These are phyloP conservation scores for Crotalus horridus DNA, from an alignment of 2,113 vertebrate species.

Conservation along the genomic window DNA sequence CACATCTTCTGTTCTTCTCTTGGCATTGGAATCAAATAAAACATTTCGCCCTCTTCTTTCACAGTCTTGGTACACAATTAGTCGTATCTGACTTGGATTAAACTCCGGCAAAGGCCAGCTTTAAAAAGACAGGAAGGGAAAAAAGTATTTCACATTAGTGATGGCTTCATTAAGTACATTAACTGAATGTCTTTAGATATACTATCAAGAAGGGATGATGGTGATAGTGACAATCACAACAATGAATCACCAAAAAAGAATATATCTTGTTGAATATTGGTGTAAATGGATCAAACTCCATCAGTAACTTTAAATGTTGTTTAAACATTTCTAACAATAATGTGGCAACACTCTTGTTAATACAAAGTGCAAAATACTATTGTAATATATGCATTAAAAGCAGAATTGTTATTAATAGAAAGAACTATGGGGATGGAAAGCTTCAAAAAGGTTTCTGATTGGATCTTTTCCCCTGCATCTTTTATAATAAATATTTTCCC, in stretches of 20 bases:
- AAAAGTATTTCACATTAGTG: constrained; percentile 19
- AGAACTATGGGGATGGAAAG: not conserved
- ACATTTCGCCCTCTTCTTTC: constrained; percentile 94
- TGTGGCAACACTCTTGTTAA: not conserved
- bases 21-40: constrained; percentile 93
- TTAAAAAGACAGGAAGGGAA: constrained; percentile 45
- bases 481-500: not conserved
- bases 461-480: not conserved
- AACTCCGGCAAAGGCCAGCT: constrained; percentile 95
- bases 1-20: constrained; percentile 87
- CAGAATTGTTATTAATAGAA: not conserved
- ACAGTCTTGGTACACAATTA: constrained; percentile 98
- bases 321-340: constrained; percentile 17
- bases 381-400: fast-evolving
- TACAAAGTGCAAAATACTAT: not conserved
- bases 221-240: not conserved
- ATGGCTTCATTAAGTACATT: not conserved
- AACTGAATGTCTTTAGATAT: constrained; percentile 24
- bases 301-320: not conserved
- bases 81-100: constrained; percentile 93
- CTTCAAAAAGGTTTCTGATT: not conserved
- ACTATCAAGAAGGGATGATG: constrained; percentile 15
- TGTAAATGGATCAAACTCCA: not conserved
- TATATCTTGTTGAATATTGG: not conserved
- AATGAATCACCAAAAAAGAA: not conserved